These are phyloP conservation scores for Tyrannus savana DNA, from an alignment of 2,113 vertebrate genomes.

Conservation along the genomic window DNA sequence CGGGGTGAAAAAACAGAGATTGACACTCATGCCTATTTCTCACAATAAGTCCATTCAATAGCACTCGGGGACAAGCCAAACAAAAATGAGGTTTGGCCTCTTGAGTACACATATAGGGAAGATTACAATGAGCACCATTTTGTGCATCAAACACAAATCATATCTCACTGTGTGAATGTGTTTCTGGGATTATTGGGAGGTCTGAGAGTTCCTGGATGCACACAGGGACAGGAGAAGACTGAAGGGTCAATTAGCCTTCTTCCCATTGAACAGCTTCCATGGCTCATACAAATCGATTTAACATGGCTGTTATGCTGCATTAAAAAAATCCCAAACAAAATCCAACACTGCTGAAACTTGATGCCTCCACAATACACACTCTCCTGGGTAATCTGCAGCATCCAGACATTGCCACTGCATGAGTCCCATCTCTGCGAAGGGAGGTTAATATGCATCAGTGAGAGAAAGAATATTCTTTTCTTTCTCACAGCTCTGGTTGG, in stretches of 20 bases:
- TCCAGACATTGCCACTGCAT: neutral
- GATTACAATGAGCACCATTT: neutral
- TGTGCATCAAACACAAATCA: neutral
- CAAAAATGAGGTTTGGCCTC: constrained; percentile 26
- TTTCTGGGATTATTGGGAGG: neutral
- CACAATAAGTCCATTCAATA: constrained; percentile 23
- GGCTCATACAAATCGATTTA: constrained; percentile 23
- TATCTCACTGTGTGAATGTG: neutral
- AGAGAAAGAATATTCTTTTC: neutral
- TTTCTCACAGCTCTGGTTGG: neutral
- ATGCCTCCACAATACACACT: neutral
- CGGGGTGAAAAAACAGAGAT: constrained; percentile 45
- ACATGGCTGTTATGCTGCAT: neutral
- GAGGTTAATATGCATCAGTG: neutral
- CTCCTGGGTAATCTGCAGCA: constrained; percentile 11
- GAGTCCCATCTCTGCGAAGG: neutral
- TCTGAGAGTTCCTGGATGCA: constrained; percentile 5
- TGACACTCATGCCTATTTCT: constrained; percentile 43
- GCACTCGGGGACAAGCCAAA: neutral
- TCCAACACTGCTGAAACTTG: neutral
- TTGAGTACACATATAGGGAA: neutral
- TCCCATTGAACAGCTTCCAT: neutral
- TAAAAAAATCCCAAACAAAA: neutral
- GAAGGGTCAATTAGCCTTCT: neutral
- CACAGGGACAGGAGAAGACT: neutral